Conservation (phyloP, 2,888 invertebrate genomes). For the Dicyrtoma fusca region DNA sequence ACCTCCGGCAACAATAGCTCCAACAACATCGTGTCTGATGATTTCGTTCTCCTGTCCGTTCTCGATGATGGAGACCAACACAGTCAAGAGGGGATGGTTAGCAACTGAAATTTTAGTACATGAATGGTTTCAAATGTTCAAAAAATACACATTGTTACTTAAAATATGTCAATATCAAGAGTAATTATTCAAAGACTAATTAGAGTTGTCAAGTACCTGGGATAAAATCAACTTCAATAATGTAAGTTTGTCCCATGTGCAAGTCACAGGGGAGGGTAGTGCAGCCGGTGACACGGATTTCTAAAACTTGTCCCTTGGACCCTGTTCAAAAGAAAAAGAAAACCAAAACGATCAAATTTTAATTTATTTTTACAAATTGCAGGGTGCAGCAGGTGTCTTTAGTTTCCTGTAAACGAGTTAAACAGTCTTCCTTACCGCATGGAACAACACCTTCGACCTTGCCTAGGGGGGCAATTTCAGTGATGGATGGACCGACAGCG, state of each 20-base stretch:
- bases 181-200: too few species aligned
- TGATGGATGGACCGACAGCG: conserved; percentile 9
- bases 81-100: neutral
- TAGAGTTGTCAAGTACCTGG: too few species aligned
- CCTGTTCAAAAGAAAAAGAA: too few species aligned
- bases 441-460: conserved; percentile 14
- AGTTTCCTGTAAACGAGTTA: too few species aligned
- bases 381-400: too few species aligned
- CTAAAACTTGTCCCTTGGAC: conserved; percentile 20
- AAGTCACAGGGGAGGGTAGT: conserved; percentile 23
- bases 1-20: conserved; percentile 2
- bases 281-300: conserved; percentile 35
- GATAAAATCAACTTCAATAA: conserved; percentile 27
- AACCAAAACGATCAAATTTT: neutral
- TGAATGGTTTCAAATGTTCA: too few species aligned
- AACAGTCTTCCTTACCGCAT: conserved; percentile 24
- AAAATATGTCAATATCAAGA: too few species aligned
- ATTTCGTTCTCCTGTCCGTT: conserved; percentile 7
- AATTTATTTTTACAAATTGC: neutral
- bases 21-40: conserved; percentile 2
- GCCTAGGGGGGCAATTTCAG: neutral
- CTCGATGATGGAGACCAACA: conserved; percentile 15
- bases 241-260: conserved; percentile 8
- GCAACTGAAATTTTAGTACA: neutral
- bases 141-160: too few species aligned